A percentile compares a stretch with the other conserved stretches of the same genome.
Evolutionary conservation across 2,113 vertebrate genomes (phyloP).

Genomic region (Scalopus aquaticus): DNA sequence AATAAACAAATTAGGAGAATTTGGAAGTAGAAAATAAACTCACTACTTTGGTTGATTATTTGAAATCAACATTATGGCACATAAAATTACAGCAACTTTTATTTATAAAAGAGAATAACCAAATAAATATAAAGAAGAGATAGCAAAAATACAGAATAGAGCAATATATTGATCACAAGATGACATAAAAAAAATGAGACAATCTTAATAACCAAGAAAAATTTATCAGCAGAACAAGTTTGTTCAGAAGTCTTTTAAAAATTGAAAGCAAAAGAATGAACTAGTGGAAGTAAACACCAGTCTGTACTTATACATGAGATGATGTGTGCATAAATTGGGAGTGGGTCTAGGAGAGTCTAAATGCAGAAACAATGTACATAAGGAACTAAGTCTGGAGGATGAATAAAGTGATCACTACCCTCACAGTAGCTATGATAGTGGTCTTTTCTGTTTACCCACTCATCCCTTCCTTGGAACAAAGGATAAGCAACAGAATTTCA

Average conservation of each 20-base stretch:
- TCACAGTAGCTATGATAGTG: background rate
- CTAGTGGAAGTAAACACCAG: background rate
- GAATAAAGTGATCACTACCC: background rate
- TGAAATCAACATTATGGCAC: background rate
- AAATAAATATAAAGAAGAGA: background rate
- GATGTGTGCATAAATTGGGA: background rate
- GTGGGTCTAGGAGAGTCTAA: background rate
- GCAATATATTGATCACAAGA: constrained; percentile 10
- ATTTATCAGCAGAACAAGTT: background rate
- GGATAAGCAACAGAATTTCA: background rate
- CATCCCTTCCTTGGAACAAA: background rate
- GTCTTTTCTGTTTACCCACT: background rate
- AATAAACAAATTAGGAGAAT: constrained; percentile 7
- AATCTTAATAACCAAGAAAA: background rate
- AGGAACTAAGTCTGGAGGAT: background rate
- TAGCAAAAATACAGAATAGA: background rate
- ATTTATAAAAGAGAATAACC: background rate
- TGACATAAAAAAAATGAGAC: background rate
- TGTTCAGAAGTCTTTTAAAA: background rate
- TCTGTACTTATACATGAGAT: background rate
- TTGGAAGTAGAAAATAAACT: background rate
- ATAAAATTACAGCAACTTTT: constrained; percentile 30
- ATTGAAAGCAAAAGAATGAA: background rate
- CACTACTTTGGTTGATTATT: background rate
- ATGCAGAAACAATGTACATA: background rate